These are phyloP conservation scores for Callyntrura sp. DNA, from an alignment of 2,888 invertebrate species.

Conservation along the genomic window DNA sequence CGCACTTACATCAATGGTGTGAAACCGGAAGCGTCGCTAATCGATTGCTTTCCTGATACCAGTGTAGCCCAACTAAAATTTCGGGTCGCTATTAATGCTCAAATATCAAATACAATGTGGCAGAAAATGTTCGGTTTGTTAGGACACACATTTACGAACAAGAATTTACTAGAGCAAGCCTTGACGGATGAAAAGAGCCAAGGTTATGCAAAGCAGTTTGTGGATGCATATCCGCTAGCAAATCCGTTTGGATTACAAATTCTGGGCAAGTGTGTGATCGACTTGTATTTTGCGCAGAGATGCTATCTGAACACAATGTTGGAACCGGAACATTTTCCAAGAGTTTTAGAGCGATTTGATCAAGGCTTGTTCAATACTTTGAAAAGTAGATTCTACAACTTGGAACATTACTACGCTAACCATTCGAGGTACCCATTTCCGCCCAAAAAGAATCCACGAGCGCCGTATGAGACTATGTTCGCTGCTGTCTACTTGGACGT, in stretches of 20 bases:
- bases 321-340: neutral
- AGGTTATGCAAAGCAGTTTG: conserved; percentile 20
- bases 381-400: neutral
- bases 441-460: conserved; percentile 29
- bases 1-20: neutral
- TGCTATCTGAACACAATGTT: conserved; percentile 5
- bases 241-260: conserved; percentile 40
- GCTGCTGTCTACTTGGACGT: conserved; percentile 45
- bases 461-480: conserved; percentile 30
- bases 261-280: neutral
- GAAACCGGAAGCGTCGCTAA: neutral
- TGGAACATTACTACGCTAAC: conserved; percentile 42
- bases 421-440: conserved; percentile 13
- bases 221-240: conserved; percentile 24
- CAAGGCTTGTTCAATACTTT: conserved; percentile 31
- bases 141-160: conserved; percentile 12
- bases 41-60: conserved; percentile 14
- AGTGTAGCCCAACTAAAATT: conserved; percentile 44
- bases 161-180: conserved; percentile 49
- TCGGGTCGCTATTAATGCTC: neutral
- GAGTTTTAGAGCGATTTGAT: conserved; percentile 29
- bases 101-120: conserved; percentile 33
- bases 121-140: neutral
- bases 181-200: conserved; percentile 57
- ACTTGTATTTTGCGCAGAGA: neutral